Conservation (phyloP, 2,888 invertebrate genomes). For the Sarcophaga rosellei region DNA sequence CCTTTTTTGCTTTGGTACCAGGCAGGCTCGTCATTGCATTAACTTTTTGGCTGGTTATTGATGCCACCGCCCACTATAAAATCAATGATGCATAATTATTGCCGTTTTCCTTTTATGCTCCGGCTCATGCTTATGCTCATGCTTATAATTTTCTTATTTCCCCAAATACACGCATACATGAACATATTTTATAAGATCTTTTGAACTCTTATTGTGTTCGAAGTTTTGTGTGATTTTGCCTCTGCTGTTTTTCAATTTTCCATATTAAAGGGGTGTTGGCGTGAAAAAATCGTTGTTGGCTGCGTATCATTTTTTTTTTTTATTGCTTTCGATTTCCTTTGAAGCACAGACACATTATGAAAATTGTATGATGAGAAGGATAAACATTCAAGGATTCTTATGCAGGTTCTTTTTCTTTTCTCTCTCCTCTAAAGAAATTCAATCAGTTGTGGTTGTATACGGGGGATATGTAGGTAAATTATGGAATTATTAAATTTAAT, state of each 20-base stretch:
- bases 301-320: background rate
- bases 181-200: conserved; percentile 26
- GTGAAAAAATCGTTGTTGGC: conserved; percentile 40
- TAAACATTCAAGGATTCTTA: conserved; percentile 19
- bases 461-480: conserved; percentile 49
- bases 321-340: conserved; percentile 36
- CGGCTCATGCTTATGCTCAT: no score
- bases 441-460: background rate
- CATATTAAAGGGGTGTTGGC: conserved; percentile 49
- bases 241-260: conserved; percentile 19
- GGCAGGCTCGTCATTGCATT: conserved; percentile 7
- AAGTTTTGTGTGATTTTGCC: background rate
- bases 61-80: conserved; percentile 64
- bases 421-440: background rate
- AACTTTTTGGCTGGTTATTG: conserved; percentile 55
- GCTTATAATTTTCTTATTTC: background rate
- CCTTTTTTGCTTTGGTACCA: conserved; percentile 22
- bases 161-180: conserved; percentile 13
- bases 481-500: conserved; percentile 65
- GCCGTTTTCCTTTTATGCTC: conserved; percentile 43
- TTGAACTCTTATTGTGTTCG: conserved; percentile 21
- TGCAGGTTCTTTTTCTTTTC: background rate
- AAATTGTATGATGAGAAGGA: conserved; percentile 55
- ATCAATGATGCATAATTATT: conserved; percentile 69
- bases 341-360: conserved; percentile 53